Percentiles rank a stretch among this genome's conserved stretches.
phyloP scores from a whole-genome alignment of 2,113 vertebrate genomes.

The Progne subis region DNA sequence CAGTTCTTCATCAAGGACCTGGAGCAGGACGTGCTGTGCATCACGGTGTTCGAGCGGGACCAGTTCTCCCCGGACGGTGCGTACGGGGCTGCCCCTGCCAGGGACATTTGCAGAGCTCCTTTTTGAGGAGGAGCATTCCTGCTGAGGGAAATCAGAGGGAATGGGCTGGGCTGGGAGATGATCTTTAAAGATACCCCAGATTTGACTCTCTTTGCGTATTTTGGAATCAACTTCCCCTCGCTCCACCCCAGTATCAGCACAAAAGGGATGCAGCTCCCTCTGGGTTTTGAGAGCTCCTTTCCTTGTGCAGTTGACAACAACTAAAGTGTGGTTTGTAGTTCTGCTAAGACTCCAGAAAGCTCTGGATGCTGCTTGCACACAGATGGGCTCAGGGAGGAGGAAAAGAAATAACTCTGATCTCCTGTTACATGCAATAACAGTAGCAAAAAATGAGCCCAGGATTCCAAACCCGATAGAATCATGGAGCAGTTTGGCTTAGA shows the following conservation, averaged over 20 bases:
- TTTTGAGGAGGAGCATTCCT: background rate
- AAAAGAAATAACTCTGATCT: background rate
- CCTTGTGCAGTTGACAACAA: background rate
- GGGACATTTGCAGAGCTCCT: background rate
- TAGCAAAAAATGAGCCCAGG: background rate
- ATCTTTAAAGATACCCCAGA: background rate
- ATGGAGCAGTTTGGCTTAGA: background rate
- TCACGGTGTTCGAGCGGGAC: slow-evolving; percentile 98
- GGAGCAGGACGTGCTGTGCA: slow-evolving; percentile 96
- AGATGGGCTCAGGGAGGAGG: background rate
- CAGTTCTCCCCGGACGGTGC: slow-evolving; percentile 97
- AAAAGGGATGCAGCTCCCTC: background rate
- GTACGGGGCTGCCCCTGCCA: background rate
- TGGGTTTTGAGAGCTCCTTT: background rate
- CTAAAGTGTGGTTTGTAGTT: background rate
- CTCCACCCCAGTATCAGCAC: background rate
- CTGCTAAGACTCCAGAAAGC: background rate
- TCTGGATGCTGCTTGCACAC: background rate
- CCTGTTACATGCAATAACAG: background rate
- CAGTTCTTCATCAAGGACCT: slow-evolving; percentile 99
- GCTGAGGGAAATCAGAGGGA: background rate
- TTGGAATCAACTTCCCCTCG: background rate
- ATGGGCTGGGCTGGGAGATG: background rate
- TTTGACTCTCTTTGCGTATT: background rate
- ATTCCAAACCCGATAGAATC: background rate